These are phyloP conservation scores for Leptinotarsa tumamoca DNA, from an alignment of 2,888 invertebrate genomes.

Conservation along the genomic window DNA sequence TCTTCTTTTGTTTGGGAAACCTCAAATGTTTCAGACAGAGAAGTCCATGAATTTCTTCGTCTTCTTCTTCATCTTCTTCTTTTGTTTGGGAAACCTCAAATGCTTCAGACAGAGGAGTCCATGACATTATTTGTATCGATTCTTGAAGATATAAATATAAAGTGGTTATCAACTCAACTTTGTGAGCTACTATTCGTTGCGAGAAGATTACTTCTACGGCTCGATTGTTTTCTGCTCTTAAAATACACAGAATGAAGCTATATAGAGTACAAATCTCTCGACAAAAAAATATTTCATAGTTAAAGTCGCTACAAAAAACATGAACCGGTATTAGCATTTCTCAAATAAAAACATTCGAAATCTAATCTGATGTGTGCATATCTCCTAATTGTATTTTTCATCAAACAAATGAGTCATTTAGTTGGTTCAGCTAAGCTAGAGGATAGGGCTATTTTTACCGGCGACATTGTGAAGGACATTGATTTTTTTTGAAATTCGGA, in stretches of 20 bases:
- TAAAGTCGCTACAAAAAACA: background rate
- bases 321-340: background rate
- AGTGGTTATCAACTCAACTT: too few relatives aligned
- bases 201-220: too few relatives aligned
- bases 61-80: too few relatives aligned
- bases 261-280: background rate
- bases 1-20: too few relatives aligned
- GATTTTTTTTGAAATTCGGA: background rate
- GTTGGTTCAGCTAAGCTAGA: background rate
- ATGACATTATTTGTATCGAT: too few relatives aligned
- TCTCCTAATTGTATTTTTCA: background rate
- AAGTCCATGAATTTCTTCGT: too few relatives aligned
- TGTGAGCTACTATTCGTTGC: too few relatives aligned
- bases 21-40: too few relatives aligned
- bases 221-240: too few relatives aligned
- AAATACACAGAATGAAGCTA: background rate
- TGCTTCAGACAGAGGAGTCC: too few relatives aligned
- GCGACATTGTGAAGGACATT: background rate
- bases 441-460: background rate
- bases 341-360: background rate
- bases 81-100: too few relatives aligned
- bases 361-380: constrained; percentile 1
- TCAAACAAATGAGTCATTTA: constrained; percentile 3
- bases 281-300: background rate
- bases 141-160: too few relatives aligned